Percentiles rank a stretch among this genome's conserved stretches.
These are phyloP conservation scores for Alectura lathami DNA, from an alignment of 2,113 vertebrate species.

Conservation along the genomic window DNA sequence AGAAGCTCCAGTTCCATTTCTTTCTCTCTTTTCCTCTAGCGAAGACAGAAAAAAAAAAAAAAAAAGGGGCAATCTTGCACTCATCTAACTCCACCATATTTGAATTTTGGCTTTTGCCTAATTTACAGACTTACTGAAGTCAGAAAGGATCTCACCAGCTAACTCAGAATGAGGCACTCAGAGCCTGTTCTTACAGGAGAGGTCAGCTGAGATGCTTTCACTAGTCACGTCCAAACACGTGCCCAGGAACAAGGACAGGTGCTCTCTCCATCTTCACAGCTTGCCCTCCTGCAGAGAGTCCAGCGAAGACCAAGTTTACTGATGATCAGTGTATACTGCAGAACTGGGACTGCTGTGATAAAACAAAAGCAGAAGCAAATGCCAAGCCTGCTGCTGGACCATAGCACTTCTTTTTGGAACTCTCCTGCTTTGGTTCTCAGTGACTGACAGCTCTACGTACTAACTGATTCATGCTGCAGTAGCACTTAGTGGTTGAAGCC, in stretches of 20 bases:
- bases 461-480: not conserved
- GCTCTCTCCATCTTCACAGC: not conserved
- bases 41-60: not conserved
- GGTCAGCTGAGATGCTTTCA: not conserved
- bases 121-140: not conserved
- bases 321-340: not conserved
- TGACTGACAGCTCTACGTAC: not conserved
- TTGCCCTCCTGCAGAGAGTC: not conserved
- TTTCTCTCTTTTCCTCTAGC: not conserved
- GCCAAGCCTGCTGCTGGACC: not conserved
- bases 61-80: not conserved
- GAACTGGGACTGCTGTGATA: not conserved
- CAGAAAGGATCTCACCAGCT: not conserved
- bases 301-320: not conserved
- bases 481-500: not conserved
- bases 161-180: not conserved
- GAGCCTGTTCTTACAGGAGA: not conserved
- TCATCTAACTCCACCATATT: not conserved
- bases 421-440: not conserved
- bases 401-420: not conserved
- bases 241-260: not conserved
- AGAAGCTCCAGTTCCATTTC: not conserved
- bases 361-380: not conserved
- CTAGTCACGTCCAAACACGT: not conserved
- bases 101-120: not conserved